Evolutionary conservation across 2,113 vertebrate species (phyloP), one percentile per base, ranked within the genome.

Genomic region (Syrrhaptes paradoxus): DNA sequence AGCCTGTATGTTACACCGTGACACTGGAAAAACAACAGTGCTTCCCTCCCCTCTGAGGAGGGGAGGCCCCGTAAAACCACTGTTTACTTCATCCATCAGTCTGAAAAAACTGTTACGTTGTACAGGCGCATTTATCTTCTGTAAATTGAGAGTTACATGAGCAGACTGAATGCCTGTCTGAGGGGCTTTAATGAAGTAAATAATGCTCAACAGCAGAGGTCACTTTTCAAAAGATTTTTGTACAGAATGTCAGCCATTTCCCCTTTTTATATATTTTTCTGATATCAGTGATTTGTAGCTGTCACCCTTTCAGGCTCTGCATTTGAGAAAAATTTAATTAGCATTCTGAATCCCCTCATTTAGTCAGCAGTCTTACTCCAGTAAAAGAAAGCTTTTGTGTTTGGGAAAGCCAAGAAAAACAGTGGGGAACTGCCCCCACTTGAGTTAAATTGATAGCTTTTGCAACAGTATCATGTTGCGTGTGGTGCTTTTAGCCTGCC

Each of bases 321-420:
- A 49, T 89, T 94, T 58, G 58, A 85, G 73, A 87, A 78, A 73
- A 79, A 76, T 0, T 6, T 76, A 85, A 82, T 94, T 87, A 76
- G 32, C 77, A 85, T 96, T 86, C 62, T 59, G 58, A 91, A 89
- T 85, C 38, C 75, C 46, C 54, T 91, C 46, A 66, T 89, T 81
- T 92, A 89, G 52, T 89, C 81, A 78, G 70, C 82, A 91, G 72
- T 70, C 67, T 76, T 80, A 76, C 3, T 92, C 32, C 51, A 62
- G 62, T 73, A 82, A 94, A 93, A 94, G 41, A 91, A 95, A 73
- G 85, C 81, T 89, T 96, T 97, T 87, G 54, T 96, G 71, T 85
- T 87, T 77, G 29, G 63, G 68, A 94, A 91, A 87, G 75, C 70
- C 71, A 82, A 83, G 74, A 66, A 90, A 82, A 94, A 93, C 55